Evolutionary conservation across 2,888 invertebrate genomes (phyloP), one percentile per base, ranked within the genome.

Genomic region (Notodonta dromedarius): DNA sequence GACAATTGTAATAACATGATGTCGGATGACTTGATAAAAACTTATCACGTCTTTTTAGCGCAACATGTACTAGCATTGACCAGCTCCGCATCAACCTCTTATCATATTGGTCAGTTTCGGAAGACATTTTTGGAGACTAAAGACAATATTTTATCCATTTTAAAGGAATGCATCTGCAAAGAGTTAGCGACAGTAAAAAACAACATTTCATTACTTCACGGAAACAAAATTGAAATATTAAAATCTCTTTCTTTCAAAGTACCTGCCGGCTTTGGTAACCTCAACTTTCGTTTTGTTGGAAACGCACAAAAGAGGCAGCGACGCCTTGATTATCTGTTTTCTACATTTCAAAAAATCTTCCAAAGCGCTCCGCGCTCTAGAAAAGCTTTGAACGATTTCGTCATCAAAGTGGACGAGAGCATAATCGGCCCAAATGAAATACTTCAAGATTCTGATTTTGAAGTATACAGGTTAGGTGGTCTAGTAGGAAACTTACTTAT

Each of bases 401-500:
- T 54, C 42, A n/a, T 71, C 8, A 59, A 65, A 62, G 32, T 73
- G 6, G 60, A 66, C 12, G 63, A 73, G n/a, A 56, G 44, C 48
- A 71, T 65, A 54, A 39, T 73, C 16, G 70, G 71, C 8, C 57
- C 59, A 7, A 58, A 63, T 11, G 56, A 61, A 50, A 62, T 64
- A 48, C 56, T 73, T 44, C 57, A 71, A 58, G 51, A 54, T 16
- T 62, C 57, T 11, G 70, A 73, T 60, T 57, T 73, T 24, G 61
- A 67, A 56, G 44, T 54, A 8, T 63, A 64, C 14, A 60, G 73
- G 59, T 16, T 73, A 35, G 73, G 66, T 13, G 73, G 71, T n/a
- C 61, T 73, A 60, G 65, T 73, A 14, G 73, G 73, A 9, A 71
- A 73, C 50, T 46, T 73, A 12, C 54, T 73, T 8, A 46, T 73